phyloP scores from a whole-genome alignment of 2,113 vertebrate species.

The Agelaius phoeniceus region DNA sequence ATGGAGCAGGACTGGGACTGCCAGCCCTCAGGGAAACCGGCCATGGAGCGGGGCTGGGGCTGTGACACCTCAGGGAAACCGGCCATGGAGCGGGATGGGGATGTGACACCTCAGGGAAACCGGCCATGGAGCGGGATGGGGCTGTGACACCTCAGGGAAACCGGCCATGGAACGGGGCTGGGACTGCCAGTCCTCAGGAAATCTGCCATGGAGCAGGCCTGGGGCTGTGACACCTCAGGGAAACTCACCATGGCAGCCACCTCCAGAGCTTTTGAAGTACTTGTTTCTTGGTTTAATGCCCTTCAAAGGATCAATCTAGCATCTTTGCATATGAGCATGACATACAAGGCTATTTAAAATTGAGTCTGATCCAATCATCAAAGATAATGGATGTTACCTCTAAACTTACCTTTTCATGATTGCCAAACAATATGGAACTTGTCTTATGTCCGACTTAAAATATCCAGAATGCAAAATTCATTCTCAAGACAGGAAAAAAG shows the following conservation, averaged over 20 bases:
- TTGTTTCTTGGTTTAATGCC: neutral
- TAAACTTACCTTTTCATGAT: no score
- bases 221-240: neutral
- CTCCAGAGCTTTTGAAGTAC: neutral
- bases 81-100: no score
- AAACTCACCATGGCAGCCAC: no score
- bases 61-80: fast-evolving
- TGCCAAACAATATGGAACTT: no score
- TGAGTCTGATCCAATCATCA: neutral
- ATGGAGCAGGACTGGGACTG: no score
- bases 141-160: fast-evolving
- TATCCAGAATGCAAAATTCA: no score
- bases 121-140: neutral
- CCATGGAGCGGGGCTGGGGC: neutral
- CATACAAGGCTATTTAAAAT: neutral
- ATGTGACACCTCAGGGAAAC: neutral
- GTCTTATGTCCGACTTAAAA: no score
- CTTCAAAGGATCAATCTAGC: no score
- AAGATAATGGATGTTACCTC: no score
- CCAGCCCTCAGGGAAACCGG: neutral
- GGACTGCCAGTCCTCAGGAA: no score
- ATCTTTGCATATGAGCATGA: neutral
- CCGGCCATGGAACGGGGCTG: no score
- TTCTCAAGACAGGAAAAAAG: no score
- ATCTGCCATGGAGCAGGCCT: fast-evolving